Percentiles rank a stretch among this genome's conserved stretches.
Conservation (phyloP, 30 jellyfish, hydroid and myxozoan species). For the Mastigias papua region DNA sequence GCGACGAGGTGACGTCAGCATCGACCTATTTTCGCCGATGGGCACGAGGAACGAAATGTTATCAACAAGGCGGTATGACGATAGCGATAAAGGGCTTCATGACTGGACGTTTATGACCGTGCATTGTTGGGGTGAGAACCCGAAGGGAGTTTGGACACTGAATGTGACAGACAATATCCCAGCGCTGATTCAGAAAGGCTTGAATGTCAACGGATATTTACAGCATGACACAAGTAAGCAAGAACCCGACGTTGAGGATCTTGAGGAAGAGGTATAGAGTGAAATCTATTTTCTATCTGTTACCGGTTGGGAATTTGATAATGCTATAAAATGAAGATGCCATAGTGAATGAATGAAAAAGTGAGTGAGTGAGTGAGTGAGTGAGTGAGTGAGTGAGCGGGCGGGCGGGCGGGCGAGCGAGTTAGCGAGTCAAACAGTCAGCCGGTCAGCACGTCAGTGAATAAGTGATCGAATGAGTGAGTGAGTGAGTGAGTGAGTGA, state of each 20-base stretch:
- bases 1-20: conserved; percentile 99
- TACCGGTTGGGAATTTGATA: too few relatives aligned
- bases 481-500: too few relatives aligned
- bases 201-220: conserved; percentile 93
- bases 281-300: too few relatives aligned
- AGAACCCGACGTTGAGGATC: conserved; percentile 99
- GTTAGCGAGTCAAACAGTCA: too few relatives aligned
- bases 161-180: conserved; percentile 96
- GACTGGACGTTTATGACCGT: conserved; percentile 99
- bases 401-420: too few relatives aligned
- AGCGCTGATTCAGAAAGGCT: conserved; percentile 92
- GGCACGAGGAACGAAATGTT: conserved; percentile 99
- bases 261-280: conserved; percentile 93
- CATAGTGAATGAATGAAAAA: too few relatives aligned
- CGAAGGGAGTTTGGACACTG: conserved; percentile 99
- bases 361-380: too few relatives aligned
- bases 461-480: too few relatives aligned
- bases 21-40: conserved; percentile 98
- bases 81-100: conserved; percentile 98
- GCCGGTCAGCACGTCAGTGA: too few relatives aligned
- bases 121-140: conserved; percentile 99
- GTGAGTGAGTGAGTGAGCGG: too few relatives aligned
- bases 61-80: conserved; percentile 98
- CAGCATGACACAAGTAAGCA: conserved; percentile 99
- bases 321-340: too few relatives aligned